A percentile compares a stretch with the other conserved stretches of the same genome.
These are phyloP conservation scores for Sebastes steindachneri DNA, from an alignment of 2,797 vertebrate species.

Conservation along the genomic window DNA sequence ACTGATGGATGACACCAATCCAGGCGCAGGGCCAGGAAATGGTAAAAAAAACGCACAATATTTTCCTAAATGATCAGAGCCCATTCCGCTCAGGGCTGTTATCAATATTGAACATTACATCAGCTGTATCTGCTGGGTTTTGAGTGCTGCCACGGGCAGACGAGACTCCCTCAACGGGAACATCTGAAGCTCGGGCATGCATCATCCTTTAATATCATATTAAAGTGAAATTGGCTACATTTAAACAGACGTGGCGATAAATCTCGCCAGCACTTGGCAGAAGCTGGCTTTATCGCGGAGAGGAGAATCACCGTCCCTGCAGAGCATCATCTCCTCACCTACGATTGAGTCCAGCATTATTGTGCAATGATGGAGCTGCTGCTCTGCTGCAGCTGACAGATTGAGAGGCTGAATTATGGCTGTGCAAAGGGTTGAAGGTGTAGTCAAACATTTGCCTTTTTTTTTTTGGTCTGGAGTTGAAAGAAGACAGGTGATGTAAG, in stretches of 20 bases:
- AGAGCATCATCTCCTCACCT: slow-evolving; percentile 73
- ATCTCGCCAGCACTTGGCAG: slow-evolving; percentile 73
- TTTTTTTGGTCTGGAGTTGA: slow-evolving; percentile 1
- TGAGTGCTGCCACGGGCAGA: slow-evolving; percentile 57
- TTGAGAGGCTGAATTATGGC: slow-evolving; percentile 67
- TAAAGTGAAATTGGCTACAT: slow-evolving; percentile 85
- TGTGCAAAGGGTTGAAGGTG: slow-evolving; percentile 74
- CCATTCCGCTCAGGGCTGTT: slow-evolving; percentile 72
- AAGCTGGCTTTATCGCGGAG: slow-evolving; percentile 60
- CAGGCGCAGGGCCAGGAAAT: slow-evolving; percentile 51
- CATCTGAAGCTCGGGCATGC: slow-evolving; percentile 68
- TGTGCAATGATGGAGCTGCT: slow-evolving; percentile 73
- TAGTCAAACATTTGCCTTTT: slow-evolving; percentile 65
- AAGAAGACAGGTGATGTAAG: not conserved
- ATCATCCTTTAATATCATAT: slow-evolving; percentile 86
- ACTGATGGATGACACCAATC: slow-evolving; percentile 49
- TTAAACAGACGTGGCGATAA: slow-evolving; percentile 81
- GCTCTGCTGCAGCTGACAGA: slow-evolving; percentile 53
- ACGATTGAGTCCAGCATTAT: slow-evolving; percentile 73
- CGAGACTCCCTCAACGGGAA: slow-evolving; percentile 52
- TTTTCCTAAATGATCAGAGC: slow-evolving; percentile 83
- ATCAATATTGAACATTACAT: slow-evolving; percentile 85
- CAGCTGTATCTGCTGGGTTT: slow-evolving; percentile 60
- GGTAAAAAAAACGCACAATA: slow-evolving; percentile 54
- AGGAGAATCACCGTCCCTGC: slow-evolving; percentile 69